Evolutionary conservation across 2,797 vertebrate genomes (phyloP), one percentile per base, ranked within the genome.

Genomic region (Crypturellus tataupa): DNA sequence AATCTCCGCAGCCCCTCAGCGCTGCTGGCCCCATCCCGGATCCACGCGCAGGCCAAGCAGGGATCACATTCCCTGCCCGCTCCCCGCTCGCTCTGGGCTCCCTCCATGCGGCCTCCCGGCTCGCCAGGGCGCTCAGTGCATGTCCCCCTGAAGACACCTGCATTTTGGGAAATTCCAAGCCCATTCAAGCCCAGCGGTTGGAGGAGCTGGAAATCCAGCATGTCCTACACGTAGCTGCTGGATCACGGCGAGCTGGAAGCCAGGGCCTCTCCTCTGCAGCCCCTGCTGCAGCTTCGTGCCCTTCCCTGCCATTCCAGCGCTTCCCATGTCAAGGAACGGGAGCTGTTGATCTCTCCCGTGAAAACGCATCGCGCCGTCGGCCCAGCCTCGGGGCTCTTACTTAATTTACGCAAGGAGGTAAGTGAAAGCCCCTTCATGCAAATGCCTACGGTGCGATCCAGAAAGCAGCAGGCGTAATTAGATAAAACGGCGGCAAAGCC

Each of bases 391-490:
- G 92, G 96, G 95, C 93, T 94, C 91, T 94, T 97, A 96, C 96
- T 96, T 97, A 94, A 97, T 97, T 97, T 96, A 97, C 89, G 95
- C 95, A 93, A 96, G 95, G 94, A 96, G 95, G 96, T 97, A 96
- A 96, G 95, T 95, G 96, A 96, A 96, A 97, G 95, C 89, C 96
- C 95, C 95, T 93, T 97, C 93, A 95, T 96, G 95, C 94, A 96
- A 95, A 96, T 94, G 94, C 95, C 95, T 94, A 96, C 95, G 94
- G 87, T 96, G 95, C 82, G 96, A 97, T 97, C 95, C 94, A 93
- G 95, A 96, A 94, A 97, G 96, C 95, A 96, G 95, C 95, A 96
- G 95, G 95, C 51, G 25, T 97, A 96, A 97, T 97, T 96, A 94
- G 95, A 96, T 95, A 96, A 96, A 96, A 96, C 96, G 92, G 95